Percentiles rank a stretch among this genome's conserved stretches.
These are phyloP conservation scores for Athalia circularis DNA, from an alignment of 2,888 invertebrate species.

Conservation along the genomic window DNA sequence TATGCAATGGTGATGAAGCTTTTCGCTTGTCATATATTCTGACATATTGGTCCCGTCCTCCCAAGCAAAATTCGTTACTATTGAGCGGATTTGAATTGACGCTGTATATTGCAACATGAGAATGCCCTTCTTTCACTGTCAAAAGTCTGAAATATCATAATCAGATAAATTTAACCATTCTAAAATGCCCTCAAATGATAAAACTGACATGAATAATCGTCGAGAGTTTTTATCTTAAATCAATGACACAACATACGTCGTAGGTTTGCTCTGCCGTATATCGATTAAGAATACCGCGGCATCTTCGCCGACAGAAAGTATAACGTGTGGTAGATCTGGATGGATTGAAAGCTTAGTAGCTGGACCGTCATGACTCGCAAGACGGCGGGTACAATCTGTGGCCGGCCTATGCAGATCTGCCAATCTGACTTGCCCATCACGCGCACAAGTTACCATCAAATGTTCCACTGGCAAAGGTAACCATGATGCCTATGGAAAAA, in stretches of 20 bases:
- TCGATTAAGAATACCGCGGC: constrained; percentile 88
- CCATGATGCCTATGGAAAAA: constrained; percentile 81
- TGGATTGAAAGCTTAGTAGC: constrained; percentile 91
- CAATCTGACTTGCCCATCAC: constrained; percentile 90
- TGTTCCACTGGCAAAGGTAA: constrained; percentile 86
- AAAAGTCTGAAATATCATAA: constrained; percentile 74
- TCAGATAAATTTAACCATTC: constrained; percentile 11
- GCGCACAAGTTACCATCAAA: constrained; percentile 90
- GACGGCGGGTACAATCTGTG: constrained; percentile 74
- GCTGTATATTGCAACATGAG: constrained; percentile 88
- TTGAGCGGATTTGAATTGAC: constrained; percentile 89
- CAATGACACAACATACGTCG: constrained; percentile 74
- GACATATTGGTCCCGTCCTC: constrained; percentile 88
- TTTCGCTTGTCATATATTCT: constrained; percentile 85
- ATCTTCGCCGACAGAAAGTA: constrained; percentile 93
- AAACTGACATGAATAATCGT: too few relatives aligned
- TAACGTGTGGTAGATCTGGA: constrained; percentile 84
- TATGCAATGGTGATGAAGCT: constrained; percentile 75
- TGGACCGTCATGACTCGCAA: constrained; percentile 83
- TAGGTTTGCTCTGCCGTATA: constrained; percentile 82
- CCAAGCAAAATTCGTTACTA: constrained; percentile 86
- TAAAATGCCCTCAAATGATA: background rate
- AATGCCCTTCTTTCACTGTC: constrained; percentile 77
- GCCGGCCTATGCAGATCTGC: constrained; percentile 76
- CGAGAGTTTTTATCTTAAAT: too few relatives aligned